Evolutionary conservation across 1,140 invertebrate species (phyloP).

Genomic region (Sycobia sp.): DNA sequence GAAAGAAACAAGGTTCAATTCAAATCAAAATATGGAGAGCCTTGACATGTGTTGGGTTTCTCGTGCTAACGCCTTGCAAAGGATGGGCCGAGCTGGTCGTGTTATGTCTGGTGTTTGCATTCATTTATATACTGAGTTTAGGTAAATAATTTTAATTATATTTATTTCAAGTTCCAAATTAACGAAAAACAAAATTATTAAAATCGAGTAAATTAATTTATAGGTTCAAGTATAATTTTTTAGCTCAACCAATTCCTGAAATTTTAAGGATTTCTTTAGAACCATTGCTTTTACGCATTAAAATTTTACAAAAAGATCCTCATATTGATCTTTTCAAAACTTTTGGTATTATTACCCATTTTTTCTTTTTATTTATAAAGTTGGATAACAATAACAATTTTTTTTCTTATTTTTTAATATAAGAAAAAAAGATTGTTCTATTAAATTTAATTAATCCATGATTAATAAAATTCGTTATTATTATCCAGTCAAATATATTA

Average conservation of each 20-base stretch:
- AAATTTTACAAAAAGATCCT: constrained; percentile 76
- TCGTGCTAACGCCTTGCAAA: constrained; percentile 77
- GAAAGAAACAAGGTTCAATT: constrained; percentile 88
- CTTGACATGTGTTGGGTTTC: constrained; percentile 82
- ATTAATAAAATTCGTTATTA: no score
- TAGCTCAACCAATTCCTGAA: constrained; percentile 79
- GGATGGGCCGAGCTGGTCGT: constrained; percentile 85
- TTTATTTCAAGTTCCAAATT: not conserved
- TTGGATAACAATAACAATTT: not conserved
- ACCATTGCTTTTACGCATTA: constrained; percentile 86
- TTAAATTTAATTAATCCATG: not conserved
- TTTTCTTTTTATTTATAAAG: no score
- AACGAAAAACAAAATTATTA: not conserved
- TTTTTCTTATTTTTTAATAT: not conserved
- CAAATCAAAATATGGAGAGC: constrained; percentile 83
- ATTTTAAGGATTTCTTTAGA: constrained; percentile 84
- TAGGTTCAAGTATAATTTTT: constrained; percentile 66
- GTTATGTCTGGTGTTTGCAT: constrained; percentile 85
- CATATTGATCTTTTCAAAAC: constrained; percentile 71
- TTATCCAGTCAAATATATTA: no score
- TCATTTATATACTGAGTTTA: constrained; percentile 77
- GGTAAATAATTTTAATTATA: constrained; percentile 49
- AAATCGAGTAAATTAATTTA: constrained; percentile 30
- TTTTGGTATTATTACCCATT: constrained; percentile 61
- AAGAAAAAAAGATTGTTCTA: not conserved